Evolutionary conservation across 2,888 invertebrate species (phyloP).

Genomic region (Tenthredo amoena): DNA sequence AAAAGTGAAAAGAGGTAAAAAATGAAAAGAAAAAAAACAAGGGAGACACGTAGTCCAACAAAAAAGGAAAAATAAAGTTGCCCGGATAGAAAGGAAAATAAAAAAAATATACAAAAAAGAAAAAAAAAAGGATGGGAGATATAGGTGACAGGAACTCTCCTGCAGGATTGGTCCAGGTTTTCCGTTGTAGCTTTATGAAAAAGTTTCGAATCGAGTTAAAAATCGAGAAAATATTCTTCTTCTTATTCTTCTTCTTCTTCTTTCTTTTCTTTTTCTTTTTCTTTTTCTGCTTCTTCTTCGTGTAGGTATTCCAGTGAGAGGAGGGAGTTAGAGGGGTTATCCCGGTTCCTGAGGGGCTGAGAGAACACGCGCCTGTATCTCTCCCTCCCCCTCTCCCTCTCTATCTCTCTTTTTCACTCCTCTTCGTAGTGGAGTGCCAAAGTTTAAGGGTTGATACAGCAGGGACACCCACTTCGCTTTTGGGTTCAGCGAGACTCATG

Average conservation of each 20-base stretch:
- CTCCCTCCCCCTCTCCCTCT: conserved; percentile 1
- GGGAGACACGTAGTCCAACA: conserved; percentile 17
- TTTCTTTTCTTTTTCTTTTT: neutral
- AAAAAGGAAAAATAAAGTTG: neutral
- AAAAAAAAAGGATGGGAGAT: conserved; percentile 50
- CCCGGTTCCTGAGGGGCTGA: conserved; percentile 60
- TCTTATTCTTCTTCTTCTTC: neutral
- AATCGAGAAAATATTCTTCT: conserved; percentile 43
- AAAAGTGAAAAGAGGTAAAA: neutral
- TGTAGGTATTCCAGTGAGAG: conserved; percentile 6
- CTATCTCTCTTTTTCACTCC: neutral
- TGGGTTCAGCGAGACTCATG: neutral
- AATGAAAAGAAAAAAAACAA: conserved; percentile 41
- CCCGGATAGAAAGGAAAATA: conserved; percentile 52
- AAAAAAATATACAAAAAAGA: conserved; percentile 51
- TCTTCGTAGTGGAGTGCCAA: conserved; percentile 49
- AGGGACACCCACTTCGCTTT: conserved; percentile 30
- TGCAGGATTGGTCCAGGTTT: conserved; percentile 6
- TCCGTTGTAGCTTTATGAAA: conserved; percentile 42
- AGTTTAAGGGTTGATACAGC: conserved; percentile 54
- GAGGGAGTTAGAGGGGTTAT: conserved; percentile 54
- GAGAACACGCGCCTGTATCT: conserved; percentile 53
- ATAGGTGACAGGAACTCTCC: conserved; percentile 34
- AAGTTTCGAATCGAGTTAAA: conserved; percentile 54
- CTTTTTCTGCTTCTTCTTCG: neutral